phyloP scores from a whole-genome alignment of 2,888 invertebrate species.

The Geophilus truncorum region DNA sequence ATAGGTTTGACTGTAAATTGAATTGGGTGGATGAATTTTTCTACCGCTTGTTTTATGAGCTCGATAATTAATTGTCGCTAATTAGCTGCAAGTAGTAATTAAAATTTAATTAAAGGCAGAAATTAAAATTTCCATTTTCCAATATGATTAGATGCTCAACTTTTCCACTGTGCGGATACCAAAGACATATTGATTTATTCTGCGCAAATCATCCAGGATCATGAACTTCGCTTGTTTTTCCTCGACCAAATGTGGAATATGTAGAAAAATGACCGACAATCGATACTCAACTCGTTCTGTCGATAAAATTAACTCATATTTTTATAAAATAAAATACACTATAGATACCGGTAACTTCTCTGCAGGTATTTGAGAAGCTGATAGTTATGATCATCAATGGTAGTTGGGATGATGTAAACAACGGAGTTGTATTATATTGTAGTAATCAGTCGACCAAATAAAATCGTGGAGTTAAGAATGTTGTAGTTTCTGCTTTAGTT shows the following conservation, averaged over 20 bases:
- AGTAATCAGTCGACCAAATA: too few relatives aligned
- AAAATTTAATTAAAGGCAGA: slow-evolving; percentile 40
- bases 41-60: slow-evolving; percentile 38
- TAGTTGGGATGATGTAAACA: too few relatives aligned
- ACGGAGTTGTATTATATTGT: too few relatives aligned
- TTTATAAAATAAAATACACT: too few relatives aligned
- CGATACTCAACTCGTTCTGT: not conserved
- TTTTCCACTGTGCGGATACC: slow-evolving; percentile 1
- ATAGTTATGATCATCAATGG: too few relatives aligned
- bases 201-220: not conserved
- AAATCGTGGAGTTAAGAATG: too few relatives aligned
- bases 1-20: slow-evolving; percentile 39
- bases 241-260: too few relatives aligned
- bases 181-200: slow-evolving; percentile 18
- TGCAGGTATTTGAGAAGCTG: too few relatives aligned
- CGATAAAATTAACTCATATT: not conserved
- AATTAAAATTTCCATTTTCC: slow-evolving; percentile 39
- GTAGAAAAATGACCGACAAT: not conserved
- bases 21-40: slow-evolving; percentile 37
- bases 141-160: slow-evolving; percentile 33
- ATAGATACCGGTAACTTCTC: not conserved
- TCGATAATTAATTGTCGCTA: slow-evolving; percentile 40
- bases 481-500: too few relatives aligned
- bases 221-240: not conserved
- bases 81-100: slow-evolving; percentile 40